Base-by-base conservation (phyloP, 2,113 vertebrate species). In the Rhinichthys klamathensis region DNA sequence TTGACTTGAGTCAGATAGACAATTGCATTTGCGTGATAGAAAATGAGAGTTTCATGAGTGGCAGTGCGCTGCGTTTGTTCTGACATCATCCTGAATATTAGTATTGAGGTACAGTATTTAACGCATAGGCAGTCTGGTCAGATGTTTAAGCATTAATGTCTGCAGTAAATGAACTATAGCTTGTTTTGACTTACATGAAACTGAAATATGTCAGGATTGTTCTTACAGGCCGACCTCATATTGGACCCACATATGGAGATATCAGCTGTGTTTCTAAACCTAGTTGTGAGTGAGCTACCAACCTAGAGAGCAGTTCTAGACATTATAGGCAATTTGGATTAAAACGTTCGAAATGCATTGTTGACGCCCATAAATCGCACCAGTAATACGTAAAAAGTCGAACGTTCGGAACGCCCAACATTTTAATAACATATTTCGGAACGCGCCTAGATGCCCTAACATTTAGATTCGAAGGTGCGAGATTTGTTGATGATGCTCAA, bases 221-320 rank as follows among this genome's bases (percentile, higher is more conserved):
- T 80, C 13, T 35, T 69, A 54, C 63, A 82, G 80, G 80, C 80
- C 80, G 46, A 80, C 10, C 60, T 80, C 79, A 32, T 32, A 35
- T 32, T 27, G 32, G 4, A 80, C 38, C 8, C 15, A 63, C 38
- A 25, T 80, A 10, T 44, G 23, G 27, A 67, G 32, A 9, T 51
- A 27, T 41, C 35, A 6, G 23, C 11, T 44, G 16, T n/a, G 54
- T 65, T 49, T n/a, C 11, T 65, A 82, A 54, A 69, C 18, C 44
- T 13, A 51, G 46, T 49, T 13, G 15, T 51, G 2, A 32, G 3
- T 23, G 51, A 21, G 46, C 46, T 51, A 25, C 1, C 32, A 23
- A 72, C 21, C 21, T 44, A 74, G n/a, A 41, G 18, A 61, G 2
- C n/a, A 12, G 35, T 23, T 70, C 18, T 46, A 38, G 13, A 44